These are phyloP conservation scores for Polyodon spathula DNA, from an alignment of 2,113 vertebrate species.

Conservation along the genomic window DNA sequence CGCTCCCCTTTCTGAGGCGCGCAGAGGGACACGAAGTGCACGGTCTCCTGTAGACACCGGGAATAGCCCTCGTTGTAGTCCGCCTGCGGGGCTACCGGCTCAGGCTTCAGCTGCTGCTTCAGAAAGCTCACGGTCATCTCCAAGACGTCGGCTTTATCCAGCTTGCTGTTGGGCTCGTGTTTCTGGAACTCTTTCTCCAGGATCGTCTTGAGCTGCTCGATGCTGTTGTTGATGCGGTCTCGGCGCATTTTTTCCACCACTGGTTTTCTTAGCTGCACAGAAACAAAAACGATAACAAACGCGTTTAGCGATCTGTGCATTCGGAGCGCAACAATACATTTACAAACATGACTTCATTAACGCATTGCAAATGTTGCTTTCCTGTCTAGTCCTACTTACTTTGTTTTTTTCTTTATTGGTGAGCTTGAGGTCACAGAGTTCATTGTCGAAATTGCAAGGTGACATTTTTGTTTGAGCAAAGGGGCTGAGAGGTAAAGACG, in stretches of 20 bases:
- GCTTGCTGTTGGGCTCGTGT: slow-evolving; percentile 70
- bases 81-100: slow-evolving; percentile 30
- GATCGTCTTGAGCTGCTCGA: slow-evolving; percentile 64
- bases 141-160: slow-evolving; percentile 74
- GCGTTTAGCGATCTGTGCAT: slow-evolving; percentile 12
- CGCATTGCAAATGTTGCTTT: no score
- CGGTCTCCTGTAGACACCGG: slow-evolving; percentile 61
- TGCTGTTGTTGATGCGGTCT: slow-evolving; percentile 69
- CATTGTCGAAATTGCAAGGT: slow-evolving; percentile 35
- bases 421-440: slow-evolving; percentile 30
- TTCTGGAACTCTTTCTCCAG: slow-evolving; percentile 73
- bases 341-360: not conserved
- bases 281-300: slow-evolving; percentile 1
- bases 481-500: no score
- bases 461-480: slow-evolving; percentile 41
- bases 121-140: slow-evolving; percentile 78
- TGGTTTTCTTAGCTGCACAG: slow-evolving; percentile 67
- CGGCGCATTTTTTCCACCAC: slow-evolving; percentile 78
- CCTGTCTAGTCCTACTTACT: slow-evolving; percentile 27
- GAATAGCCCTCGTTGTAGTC: slow-evolving; percentile 60
- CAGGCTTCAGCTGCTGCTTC: slow-evolving; percentile 51
- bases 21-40: slow-evolving; percentile 56
- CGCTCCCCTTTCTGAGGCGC: slow-evolving; percentile 37
- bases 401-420: slow-evolving; percentile 43
- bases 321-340: not conserved